phyloP scores from a whole-genome alignment of 2,888 invertebrate genomes.

The Noctua janthe region DNA sequence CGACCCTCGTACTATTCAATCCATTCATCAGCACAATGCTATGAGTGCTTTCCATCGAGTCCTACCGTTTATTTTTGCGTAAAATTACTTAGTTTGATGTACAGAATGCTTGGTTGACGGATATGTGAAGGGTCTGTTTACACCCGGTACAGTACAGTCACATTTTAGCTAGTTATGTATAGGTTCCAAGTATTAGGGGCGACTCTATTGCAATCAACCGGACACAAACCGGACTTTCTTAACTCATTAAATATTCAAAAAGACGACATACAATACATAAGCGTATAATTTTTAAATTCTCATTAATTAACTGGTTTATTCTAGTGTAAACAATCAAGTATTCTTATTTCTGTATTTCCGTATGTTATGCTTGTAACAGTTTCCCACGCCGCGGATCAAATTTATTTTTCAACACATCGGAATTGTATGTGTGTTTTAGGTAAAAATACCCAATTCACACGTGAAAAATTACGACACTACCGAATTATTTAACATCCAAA shows the following conservation, averaged over 20 bases:
- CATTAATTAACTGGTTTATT: not conserved
- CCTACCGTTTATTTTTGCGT: too few relatives aligned
- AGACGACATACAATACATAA: not conserved
- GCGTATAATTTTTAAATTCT: not conserved
- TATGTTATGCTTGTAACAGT: not conserved
- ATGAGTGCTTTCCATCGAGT: too few relatives aligned
- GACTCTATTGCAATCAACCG: not conserved
- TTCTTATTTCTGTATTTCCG: not conserved
- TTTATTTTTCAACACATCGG: not conserved
- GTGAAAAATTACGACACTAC: not conserved
- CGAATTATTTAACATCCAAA: not conserved
- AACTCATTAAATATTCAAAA: not conserved
- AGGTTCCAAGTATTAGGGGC: not conserved
- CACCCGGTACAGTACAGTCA: too few relatives aligned
- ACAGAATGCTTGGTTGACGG: too few relatives aligned
- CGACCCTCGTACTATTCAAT: too few relatives aligned
- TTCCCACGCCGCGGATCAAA: slow-evolving; percentile 10
- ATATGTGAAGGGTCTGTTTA: too few relatives aligned
- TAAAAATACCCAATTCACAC: slow-evolving; percentile 17
- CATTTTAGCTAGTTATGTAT: not conserved
- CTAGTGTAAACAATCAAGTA: not conserved
- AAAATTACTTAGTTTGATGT: too few relatives aligned
- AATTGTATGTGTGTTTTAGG: not conserved
- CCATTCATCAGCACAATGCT: too few relatives aligned
- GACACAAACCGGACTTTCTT: slow-evolving; percentile 2